Evolutionary conservation across 2,888 invertebrate genomes (phyloP).

Genomic region (Dusona sp.): DNA sequence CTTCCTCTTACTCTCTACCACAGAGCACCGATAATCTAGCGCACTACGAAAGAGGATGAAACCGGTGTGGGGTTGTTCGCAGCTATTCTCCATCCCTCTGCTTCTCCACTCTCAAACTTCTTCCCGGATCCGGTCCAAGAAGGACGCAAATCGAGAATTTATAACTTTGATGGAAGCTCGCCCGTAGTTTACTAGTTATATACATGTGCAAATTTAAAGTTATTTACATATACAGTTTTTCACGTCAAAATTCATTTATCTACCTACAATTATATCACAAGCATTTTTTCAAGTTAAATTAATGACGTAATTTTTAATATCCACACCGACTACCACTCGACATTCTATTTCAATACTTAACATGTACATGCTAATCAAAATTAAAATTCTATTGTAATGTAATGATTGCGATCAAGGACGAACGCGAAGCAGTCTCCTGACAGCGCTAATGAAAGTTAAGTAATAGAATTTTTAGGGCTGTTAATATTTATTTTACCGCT

Average conservation of each 20-base stretch:
- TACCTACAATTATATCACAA: background rate
- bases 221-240: slow-evolving; percentile 13
- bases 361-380: too few species aligned
- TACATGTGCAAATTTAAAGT: slow-evolving; percentile 23
- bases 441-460: background rate
- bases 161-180: slow-evolving; percentile 75
- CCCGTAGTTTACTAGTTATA: background rate
- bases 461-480: background rate
- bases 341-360: background rate
- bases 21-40: slow-evolving; percentile 74
- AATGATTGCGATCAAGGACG: background rate
- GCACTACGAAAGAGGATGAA: slow-evolving; percentile 34
- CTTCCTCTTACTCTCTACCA: slow-evolving; percentile 71
- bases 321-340: background rate
- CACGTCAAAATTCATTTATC: background rate
- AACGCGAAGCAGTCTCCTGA: background rate
- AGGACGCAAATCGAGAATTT: slow-evolving; percentile 77
- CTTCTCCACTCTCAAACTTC: slow-evolving; percentile 77
- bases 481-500: background rate
- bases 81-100: slow-evolving; percentile 36
- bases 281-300: background rate
- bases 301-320: background rate
- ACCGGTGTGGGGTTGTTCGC: slow-evolving; percentile 23
- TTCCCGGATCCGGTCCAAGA: slow-evolving; percentile 42
- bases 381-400: background rate